phyloP scores from a whole-genome alignment of 53 echinoderm and acorn worm genomes.

The Paracentrotus lividus region DNA sequence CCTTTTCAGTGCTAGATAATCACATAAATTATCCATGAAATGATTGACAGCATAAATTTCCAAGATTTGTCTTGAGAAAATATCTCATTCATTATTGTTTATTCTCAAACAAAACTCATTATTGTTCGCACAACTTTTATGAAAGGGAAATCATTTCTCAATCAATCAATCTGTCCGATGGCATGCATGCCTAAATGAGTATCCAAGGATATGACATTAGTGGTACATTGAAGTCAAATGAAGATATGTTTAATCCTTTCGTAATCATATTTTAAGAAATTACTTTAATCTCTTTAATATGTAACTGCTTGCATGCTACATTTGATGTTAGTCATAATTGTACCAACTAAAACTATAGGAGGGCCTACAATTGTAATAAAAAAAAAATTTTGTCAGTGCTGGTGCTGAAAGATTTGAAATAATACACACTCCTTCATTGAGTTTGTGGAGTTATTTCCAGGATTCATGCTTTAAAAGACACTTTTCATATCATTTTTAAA shows the following conservation, averaged over 20 bases:
- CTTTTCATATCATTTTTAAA: too few species aligned
- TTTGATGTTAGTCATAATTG: not conserved
- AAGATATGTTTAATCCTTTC: not conserved
- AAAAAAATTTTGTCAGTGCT: too few species aligned
- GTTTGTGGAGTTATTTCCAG: too few species aligned
- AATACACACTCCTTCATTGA: too few species aligned
- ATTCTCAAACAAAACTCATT: slow-evolving; percentile 14
- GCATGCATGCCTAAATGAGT: slow-evolving; percentile 1
- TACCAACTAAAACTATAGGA: too few species aligned
- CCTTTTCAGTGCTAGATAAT: not conserved
- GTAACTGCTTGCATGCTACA: not conserved
- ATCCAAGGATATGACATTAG: not conserved
- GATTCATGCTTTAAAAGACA: too few species aligned
- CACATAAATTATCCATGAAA: not conserved
- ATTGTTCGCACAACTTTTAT: not conserved
- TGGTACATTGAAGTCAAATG: not conserved
- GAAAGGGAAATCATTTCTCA: slow-evolving; percentile 7
- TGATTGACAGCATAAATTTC: too few species aligned
- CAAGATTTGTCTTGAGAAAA: not conserved
- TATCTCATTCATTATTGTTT: not conserved
- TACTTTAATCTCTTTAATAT: not conserved
- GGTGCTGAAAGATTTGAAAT: too few species aligned
- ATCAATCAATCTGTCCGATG: slow-evolving; percentile 7
- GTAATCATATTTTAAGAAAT: not conserved
- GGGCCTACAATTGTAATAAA: too few species aligned